Conservation (phyloP, 2,797 vertebrate species). For the Poecilia picta region DNA sequence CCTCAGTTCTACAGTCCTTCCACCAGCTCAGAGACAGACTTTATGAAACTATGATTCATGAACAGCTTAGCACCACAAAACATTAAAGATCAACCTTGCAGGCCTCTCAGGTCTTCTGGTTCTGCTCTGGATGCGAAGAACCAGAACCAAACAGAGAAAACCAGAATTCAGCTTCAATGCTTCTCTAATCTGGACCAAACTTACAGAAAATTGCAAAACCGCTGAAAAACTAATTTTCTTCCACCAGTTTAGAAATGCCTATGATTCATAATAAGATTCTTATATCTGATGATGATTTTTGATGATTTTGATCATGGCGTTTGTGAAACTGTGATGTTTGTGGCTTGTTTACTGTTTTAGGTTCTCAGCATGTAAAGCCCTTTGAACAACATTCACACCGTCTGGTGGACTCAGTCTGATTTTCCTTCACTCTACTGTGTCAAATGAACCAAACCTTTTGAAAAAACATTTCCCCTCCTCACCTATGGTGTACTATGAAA, state of each 20-base stretch:
- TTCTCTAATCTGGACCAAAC: background rate
- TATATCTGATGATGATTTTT: background rate
- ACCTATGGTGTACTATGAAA: background rate
- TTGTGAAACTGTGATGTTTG: background rate
- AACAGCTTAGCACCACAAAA: too few relatives aligned
- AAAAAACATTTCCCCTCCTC: too few relatives aligned
- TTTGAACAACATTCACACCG: background rate
- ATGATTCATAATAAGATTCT: background rate
- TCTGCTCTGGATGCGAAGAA: background rate
- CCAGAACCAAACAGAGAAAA: background rate
- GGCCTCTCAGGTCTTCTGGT: too few relatives aligned
- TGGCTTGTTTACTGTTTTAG: background rate
- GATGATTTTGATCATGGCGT: background rate
- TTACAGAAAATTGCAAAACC: background rate
- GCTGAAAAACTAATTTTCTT: background rate
- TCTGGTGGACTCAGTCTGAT: too few relatives aligned
- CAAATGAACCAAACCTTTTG: too few relatives aligned
- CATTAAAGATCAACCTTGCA: too few relatives aligned
- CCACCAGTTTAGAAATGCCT: background rate
- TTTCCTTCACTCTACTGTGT: too few relatives aligned
- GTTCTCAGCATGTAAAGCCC: background rate
- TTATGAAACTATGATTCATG: too few relatives aligned
- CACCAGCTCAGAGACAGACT: too few relatives aligned
- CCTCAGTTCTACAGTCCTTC: too few relatives aligned
- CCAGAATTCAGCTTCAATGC: background rate